A percentile compares a stretch with the other conserved stretches of the same genome.
Conservation (phyloP, 2,888 invertebrate species). For the Pristionchus mayeri region DNA sequence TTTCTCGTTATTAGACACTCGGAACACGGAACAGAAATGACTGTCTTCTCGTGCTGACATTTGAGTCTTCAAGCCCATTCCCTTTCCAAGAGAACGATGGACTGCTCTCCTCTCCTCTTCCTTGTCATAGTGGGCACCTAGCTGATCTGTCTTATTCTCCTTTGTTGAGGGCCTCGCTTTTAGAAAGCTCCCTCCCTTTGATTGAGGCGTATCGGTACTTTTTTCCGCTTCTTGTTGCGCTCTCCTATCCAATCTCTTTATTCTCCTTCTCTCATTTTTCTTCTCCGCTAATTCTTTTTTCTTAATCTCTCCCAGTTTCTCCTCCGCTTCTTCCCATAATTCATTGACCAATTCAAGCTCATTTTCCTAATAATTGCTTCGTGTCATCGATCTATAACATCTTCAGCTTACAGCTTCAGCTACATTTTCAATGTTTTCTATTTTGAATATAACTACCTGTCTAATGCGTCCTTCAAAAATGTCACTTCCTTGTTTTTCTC, state of each 20-base stretch:
- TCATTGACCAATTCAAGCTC: too few species aligned
- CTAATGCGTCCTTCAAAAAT: too few species aligned
- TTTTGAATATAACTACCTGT: too few species aligned
- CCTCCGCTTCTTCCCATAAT: neutral
- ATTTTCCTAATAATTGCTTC: too few species aligned
- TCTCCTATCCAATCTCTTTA: too few species aligned
- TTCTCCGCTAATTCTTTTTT: neutral
- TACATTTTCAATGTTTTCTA: too few species aligned
- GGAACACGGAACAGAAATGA: neutral
- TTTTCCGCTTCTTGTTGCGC: too few species aligned
- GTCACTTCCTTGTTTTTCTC: too few species aligned
- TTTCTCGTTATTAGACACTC: neutral
- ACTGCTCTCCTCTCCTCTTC: neutral
- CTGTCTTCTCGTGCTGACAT: neutral
- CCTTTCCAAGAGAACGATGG: neutral
- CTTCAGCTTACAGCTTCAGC: too few species aligned
- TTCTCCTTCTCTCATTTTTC: neutral
- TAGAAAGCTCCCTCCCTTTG: neutral
- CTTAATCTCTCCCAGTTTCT: neutral
- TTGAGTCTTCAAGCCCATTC: neutral
- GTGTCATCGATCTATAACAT: too few species aligned
- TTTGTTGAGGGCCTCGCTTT: neutral
- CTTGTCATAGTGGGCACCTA: neutral
- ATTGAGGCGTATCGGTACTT: too few species aligned
- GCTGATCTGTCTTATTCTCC: neutral